These are phyloP conservation scores for Asbolus verrucosus DNA, from an alignment of 1,140 invertebrate genomes.

Conservation along the genomic window DNA sequence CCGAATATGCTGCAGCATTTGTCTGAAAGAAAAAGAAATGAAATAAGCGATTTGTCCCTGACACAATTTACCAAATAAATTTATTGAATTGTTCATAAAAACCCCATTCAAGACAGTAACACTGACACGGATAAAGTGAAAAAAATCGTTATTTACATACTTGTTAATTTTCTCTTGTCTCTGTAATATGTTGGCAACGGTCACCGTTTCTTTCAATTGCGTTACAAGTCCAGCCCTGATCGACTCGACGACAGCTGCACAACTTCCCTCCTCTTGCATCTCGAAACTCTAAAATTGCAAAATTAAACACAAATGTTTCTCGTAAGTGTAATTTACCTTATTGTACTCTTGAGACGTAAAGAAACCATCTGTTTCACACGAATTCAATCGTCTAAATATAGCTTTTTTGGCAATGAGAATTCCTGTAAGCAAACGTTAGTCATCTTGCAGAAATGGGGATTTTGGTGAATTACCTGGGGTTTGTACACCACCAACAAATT, in stretches of 20 bases:
- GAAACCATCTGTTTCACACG: slow-evolving; percentile 62
- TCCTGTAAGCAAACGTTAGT: slow-evolving; percentile 65
- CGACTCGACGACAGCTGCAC: slow-evolving; percentile 84
- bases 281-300: slow-evolving; percentile 65
- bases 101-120: slow-evolving; percentile 5
- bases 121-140: slow-evolving; percentile 5
- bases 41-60: slow-evolving; percentile 16
- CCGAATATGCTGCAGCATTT: slow-evolving; percentile 79
- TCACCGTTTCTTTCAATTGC: slow-evolving; percentile 86
- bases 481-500: slow-evolving; percentile 91
- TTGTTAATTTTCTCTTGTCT: slow-evolving; percentile 81
- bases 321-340: slow-evolving; percentile 56
- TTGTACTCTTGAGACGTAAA: slow-evolving; percentile 61
- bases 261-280: slow-evolving; percentile 86
- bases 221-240: slow-evolving; percentile 88
- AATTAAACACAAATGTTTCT: slow-evolving; percentile 30
- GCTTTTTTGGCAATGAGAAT: slow-evolving; percentile 77
- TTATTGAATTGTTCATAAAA: not conserved
- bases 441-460: not conserved
- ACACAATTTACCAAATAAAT: slow-evolving; percentile 17
- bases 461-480: slow-evolving; percentile 73
- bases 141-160: slow-evolving; percentile 65
- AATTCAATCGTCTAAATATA: slow-evolving; percentile 67
- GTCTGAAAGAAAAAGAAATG: slow-evolving; percentile 70
- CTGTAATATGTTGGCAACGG: slow-evolving; percentile 77